These are phyloP conservation scores for Ascidia mentula DNA, from an alignment of 23 tunicate species.

Conservation along the genomic window DNA sequence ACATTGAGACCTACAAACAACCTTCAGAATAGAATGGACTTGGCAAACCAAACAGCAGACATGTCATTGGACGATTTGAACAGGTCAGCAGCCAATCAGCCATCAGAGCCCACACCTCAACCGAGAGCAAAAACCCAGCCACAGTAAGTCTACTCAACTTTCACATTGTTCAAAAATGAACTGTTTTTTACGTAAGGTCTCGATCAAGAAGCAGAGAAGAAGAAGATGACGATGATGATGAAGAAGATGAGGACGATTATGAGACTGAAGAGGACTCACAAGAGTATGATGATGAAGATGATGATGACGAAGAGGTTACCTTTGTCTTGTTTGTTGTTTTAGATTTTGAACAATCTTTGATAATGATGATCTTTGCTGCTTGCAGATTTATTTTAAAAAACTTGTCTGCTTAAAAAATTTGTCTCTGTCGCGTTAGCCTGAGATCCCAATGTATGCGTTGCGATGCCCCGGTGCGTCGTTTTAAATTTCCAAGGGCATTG, in stretches of 20 bases:
- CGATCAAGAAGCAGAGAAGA: neutral
- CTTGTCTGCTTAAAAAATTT: too few species aligned
- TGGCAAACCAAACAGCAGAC: constrained; percentile 30
- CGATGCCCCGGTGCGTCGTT: too few species aligned
- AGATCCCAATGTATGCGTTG: too few species aligned
- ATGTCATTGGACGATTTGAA: constrained; percentile 14
- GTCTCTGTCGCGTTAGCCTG: too few species aligned
- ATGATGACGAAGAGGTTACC: constrained; percentile 7
- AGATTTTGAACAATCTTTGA: neutral
- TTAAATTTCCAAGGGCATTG: too few species aligned
- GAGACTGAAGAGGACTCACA: constrained; percentile 32
- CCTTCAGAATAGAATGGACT: constrained; percentile 52
- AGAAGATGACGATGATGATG: constrained; percentile 48
- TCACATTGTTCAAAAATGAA: neutral
- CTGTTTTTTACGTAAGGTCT: neutral
- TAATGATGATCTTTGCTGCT: neutral
- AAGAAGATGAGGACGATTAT: constrained; percentile 35
- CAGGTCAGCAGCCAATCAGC: neutral
- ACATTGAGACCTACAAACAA: constrained; percentile 53
- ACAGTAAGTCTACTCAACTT: neutral
- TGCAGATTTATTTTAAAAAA: neutral
- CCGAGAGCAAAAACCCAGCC: constrained; percentile 7
- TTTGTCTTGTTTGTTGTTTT: neutral
- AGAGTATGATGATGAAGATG: constrained; percentile 36
- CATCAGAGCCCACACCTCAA: constrained; percentile 12